Evolutionary conservation across 1,140 invertebrate species (phyloP), one percentile per base, ranked within the genome.

Genomic region (Dreissena rostriformis): DNA sequence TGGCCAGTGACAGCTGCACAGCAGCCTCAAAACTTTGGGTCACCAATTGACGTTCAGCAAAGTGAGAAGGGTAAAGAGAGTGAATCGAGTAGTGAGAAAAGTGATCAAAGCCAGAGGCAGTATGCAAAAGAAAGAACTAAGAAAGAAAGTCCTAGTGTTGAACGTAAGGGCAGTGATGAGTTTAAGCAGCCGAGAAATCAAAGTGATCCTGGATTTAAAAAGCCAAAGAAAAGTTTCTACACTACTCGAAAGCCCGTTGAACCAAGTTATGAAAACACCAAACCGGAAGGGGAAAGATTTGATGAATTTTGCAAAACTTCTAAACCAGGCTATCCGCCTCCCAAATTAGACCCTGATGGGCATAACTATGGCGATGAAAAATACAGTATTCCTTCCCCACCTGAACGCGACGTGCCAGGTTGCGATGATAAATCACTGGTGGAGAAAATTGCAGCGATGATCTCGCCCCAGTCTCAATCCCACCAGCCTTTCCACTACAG

Each of bases 341-440:
- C 91, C 52, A 87, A 84, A 28, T 84, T 90, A 84, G 91, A 92
- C 82, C 89, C 90, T 26, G 91, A 96, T 86, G 95, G 96, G 91
- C 95, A 96, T 90, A 95, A 96, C 88, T 95, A 95, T 71, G 95
- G 95, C 66, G 96, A 96, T 91, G 95, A 95, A 82, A 95, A 96
- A 86, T 96, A 96, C 92, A 95, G 94, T 82, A 96, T 96, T 52
- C 96, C 96, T 14, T 96, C 96, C 52, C 96, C 96, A 1, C 96
- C 96, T 0, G 96, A 97, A 93, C 92, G 96, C 70, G 96, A 97
- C 94, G 66, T 94, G 94, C 73, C 95, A 39, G 86, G 84, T 71
- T 53, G 88, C 24, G 87, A 89, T 26, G 68, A 84, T 53, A 86
- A 86, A 52, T 79, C 83, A 24, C 67, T 90, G 15, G 86, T 84